Evolutionary conservation across 1,140 invertebrate species (phyloP).

Genomic region (Acromyrmex echinatior): DNA sequence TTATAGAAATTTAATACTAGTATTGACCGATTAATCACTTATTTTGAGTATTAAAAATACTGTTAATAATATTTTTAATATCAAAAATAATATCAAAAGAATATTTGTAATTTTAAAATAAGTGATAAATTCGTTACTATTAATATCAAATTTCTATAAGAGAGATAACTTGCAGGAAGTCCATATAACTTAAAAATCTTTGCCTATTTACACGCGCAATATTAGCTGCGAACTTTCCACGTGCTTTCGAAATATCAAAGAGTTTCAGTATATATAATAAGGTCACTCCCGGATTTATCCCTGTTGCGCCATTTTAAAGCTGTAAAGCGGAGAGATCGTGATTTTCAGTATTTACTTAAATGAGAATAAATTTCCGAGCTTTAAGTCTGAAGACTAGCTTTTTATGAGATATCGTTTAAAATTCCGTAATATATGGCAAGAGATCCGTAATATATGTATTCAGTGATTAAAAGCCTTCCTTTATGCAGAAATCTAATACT

Average conservation of each 20-base stretch:
- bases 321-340: background rate
- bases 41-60: too few species aligned
- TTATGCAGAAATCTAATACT: too few species aligned
- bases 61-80: too few species aligned
- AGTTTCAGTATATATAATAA: conserved; percentile 2
- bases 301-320: background rate
- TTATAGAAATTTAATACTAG: too few species aligned
- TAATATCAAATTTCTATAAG: too few species aligned
- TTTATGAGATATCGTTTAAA: conserved; percentile 5
- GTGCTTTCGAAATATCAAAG: background rate
- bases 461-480: background rate
- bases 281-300: background rate
- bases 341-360: conserved; percentile 16
- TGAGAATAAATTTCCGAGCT: background rate
- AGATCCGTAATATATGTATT: background rate
- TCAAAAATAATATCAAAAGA: too few species aligned
- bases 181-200: too few species aligned
- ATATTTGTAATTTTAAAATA: too few species aligned
- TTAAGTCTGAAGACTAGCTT: too few species aligned
- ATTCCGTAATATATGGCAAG: background rate
- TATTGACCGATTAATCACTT: too few species aligned
- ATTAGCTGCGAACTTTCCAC: background rate
- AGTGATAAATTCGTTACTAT: too few species aligned
- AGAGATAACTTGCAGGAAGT: too few species aligned
- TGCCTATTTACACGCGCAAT: background rate